phyloP scores from a whole-genome alignment of 1,140 invertebrate species.

The Adoxophyes honmai region DNA sequence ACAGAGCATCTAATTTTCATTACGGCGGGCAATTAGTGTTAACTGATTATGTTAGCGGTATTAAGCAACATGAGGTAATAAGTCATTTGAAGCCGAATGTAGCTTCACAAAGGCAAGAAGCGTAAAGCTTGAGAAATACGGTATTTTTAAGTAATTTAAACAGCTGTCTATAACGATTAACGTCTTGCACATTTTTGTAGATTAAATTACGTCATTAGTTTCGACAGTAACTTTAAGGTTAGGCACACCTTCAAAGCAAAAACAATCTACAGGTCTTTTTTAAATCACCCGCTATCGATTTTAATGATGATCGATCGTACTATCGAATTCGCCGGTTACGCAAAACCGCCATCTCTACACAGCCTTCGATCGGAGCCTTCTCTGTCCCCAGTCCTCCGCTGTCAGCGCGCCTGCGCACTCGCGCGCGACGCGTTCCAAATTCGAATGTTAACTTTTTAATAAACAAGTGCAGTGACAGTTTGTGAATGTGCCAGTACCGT shows the following conservation, averaged over 20 bases:
- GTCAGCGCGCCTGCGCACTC: constrained; percentile 44
- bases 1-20: neutral
- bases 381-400: constrained; percentile 40
- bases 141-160: too few species aligned
- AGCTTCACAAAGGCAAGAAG: too few species aligned
- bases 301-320: neutral
- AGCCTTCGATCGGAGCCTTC: constrained; percentile 38
- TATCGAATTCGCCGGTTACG: constrained; percentile 31
- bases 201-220: too few species aligned
- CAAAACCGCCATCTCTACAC: constrained; percentile 40
- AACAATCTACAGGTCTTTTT: too few species aligned
- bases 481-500: constrained; percentile 23
- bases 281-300: neutral
- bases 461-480: constrained; percentile 33
- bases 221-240: too few species aligned
- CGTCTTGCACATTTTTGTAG: too few species aligned
- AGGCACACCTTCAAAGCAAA: too few species aligned
- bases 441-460: neutral
- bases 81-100: too few species aligned
- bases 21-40: neutral
- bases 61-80: neutral
- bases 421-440: constrained; percentile 26
- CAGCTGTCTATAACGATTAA: too few species aligned
- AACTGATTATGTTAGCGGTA: neutral
- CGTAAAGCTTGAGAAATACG: too few species aligned